Percentiles rank a stretch among this genome's conserved stretches.
Evolutionary conservation across 2,797 vertebrate species (phyloP).

Genomic region (Chiloscyllium punctatum): DNA sequence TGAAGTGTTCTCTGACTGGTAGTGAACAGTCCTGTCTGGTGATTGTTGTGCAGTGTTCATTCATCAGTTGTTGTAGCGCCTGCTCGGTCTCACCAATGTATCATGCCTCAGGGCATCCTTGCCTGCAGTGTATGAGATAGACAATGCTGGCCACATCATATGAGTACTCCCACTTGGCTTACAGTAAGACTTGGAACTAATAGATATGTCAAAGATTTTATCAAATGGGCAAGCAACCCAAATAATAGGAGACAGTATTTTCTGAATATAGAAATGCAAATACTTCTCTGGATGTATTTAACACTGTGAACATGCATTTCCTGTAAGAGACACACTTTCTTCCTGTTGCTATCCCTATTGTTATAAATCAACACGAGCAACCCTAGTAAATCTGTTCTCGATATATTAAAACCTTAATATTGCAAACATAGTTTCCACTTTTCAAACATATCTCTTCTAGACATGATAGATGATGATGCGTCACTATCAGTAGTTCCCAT

Average conservation of each 20-base stretch:
- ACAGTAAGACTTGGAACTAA: background rate
- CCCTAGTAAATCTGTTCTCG: background rate
- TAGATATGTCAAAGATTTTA: background rate
- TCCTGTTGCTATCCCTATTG: background rate
- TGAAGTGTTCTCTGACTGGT: no score
- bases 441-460: background rate
- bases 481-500: background rate
- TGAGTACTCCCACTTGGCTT: no score
- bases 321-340: background rate
- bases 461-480: background rate
- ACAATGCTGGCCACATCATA: no score
- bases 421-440: background rate
- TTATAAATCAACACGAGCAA: background rate
- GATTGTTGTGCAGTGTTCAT: no score
- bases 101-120: no score
- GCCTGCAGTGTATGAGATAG: no score
- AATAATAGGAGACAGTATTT: background rate
- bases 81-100: no score
- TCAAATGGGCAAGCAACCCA: background rate
- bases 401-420: background rate
- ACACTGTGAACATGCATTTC: background rate
- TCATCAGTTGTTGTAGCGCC: no score
- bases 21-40: no score
- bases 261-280: background rate
- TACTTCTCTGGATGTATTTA: no score